Evolutionary conservation across 2,797 vertebrate species (phyloP).

Genomic region (Urophycis tenuis): DNA sequence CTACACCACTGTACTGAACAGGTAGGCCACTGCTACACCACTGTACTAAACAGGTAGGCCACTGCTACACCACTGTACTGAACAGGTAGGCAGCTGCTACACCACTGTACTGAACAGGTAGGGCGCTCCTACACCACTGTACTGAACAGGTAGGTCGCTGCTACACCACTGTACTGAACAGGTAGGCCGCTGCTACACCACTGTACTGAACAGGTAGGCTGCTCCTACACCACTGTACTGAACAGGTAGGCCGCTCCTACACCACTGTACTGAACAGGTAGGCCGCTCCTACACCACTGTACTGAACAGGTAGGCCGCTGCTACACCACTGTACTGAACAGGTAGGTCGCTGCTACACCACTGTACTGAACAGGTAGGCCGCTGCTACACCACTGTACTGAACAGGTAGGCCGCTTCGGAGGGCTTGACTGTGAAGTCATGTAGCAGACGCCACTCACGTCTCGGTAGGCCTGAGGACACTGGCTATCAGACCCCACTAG

Average conservation of each 20-base stretch:
- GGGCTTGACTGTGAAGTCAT: background rate
- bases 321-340: slow-evolving; percentile 81
- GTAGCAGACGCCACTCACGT: no score
- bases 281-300: slow-evolving; percentile 84
- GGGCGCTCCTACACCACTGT: slow-evolving; percentile 85
- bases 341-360: slow-evolving; percentile 84
- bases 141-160: slow-evolving; percentile 79
- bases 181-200: slow-evolving; percentile 82
- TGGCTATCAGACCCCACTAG: background rate
- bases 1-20: slow-evolving; percentile 81
- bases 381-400: slow-evolving; percentile 84
- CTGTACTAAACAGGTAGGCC: slow-evolving; percentile 78
- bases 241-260: slow-evolving; percentile 79
- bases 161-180: slow-evolving; percentile 81
- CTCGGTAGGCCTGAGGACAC: background rate
- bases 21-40: slow-evolving; percentile 82
- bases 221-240: slow-evolving; percentile 84
- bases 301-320: slow-evolving; percentile 78
- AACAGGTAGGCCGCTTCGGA: slow-evolving; percentile 32
- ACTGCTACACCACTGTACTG: slow-evolving; percentile 84
- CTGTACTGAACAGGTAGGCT: slow-evolving; percentile 78
- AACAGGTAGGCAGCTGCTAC: slow-evolving; percentile 81
- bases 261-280: slow-evolving; percentile 80
- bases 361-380: slow-evolving; percentile 78
- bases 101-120: slow-evolving; percentile 80